Conservation (phyloP, 1,140 invertebrate species). For the Bombyx mori region DNA sequence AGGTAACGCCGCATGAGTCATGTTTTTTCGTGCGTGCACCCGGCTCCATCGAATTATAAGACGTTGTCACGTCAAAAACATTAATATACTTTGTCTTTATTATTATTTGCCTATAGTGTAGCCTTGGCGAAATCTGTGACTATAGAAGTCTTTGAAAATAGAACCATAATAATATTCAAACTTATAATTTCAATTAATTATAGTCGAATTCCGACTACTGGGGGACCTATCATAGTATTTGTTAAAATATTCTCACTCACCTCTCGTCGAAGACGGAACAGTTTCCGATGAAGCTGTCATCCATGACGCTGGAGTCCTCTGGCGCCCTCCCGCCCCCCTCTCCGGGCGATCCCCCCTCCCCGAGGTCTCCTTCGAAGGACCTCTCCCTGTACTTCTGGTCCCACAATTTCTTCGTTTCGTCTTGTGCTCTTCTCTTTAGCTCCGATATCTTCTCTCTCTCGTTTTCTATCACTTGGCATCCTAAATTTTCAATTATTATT, state of each 20-base stretch:
- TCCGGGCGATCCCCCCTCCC: not conserved
- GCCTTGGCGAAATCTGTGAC: too few species aligned
- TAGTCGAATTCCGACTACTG: too few species aligned
- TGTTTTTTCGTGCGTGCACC: too few species aligned
- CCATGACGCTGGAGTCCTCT: constrained; percentile 37
- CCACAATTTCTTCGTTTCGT: constrained; percentile 90
- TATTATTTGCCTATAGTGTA: too few species aligned
- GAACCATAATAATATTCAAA: too few species aligned
- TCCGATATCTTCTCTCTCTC: constrained; percentile 89
- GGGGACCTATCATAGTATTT: not conserved
- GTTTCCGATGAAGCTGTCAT: constrained; percentile 43
- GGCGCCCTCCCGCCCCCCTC: constrained; percentile 10
- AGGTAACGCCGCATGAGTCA: too few species aligned
- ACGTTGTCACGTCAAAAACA: too few species aligned
- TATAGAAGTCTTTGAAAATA: too few species aligned
- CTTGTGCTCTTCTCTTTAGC: constrained; percentile 87
- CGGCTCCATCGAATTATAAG: too few species aligned
- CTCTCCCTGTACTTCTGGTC: constrained; percentile 62
- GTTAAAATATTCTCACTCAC: constrained; percentile 25
- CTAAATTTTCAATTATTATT: constrained; percentile 50
- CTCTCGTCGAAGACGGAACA: constrained; percentile 53
- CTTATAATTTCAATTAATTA: too few species aligned
- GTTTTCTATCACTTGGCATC: constrained; percentile 91
- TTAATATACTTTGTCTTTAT: too few species aligned
- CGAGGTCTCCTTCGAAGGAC: constrained; percentile 27